Base-by-base conservation (phyloP, 2,888 invertebrate genomes). In the Sarcophaga variegata region DNA sequence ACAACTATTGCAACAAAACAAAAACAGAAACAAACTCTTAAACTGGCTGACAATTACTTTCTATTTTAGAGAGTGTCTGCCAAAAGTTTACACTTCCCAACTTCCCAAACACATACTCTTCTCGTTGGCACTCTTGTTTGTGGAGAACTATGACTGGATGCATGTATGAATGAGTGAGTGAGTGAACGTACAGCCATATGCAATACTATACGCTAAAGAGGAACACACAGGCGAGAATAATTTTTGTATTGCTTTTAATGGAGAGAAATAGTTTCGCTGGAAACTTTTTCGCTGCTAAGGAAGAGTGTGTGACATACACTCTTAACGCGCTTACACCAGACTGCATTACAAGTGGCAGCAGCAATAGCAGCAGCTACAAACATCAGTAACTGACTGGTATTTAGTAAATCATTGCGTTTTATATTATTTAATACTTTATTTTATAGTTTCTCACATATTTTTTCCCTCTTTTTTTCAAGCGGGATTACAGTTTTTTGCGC, bases 11-110 rank as follows among this genome's bases (percentile, higher is more conserved):
- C 27, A 67, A 20, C 2, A 75, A 75, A 62, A 62, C 27, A 72
- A 54, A 37, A 64, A 25, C 66, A 60, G 25, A 25, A 70, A 62
- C 69, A 37, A 45, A 75, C 63, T 81, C 47, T 74, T 74, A 49
- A 76, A 77, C 76, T 72, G 80, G 80, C 83, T 81, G 83, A 86
- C 86, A 86, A 83, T 86, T 86, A 86, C 86, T 86, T 83, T 83
- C 74, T 78, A 82, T 78, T 81, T 82, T 70, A 81, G 37, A 37
- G 81, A 37, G 81, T 82, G 78, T 85, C 78, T 82, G 83, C 63
- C 71, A 86, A 81, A 83, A 83, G 60, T 86, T 86, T 83, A 69
- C 83, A 83, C 81, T 83, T 54, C 37, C 37, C 72, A 62, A 81
- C 83, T 83, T 83, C 25, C 69, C 66, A 78, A 83, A 62, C 77